Evolutionary conservation across 2,113 vertebrate genomes (phyloP).

Genomic region (Oceanites oceanicus): DNA sequence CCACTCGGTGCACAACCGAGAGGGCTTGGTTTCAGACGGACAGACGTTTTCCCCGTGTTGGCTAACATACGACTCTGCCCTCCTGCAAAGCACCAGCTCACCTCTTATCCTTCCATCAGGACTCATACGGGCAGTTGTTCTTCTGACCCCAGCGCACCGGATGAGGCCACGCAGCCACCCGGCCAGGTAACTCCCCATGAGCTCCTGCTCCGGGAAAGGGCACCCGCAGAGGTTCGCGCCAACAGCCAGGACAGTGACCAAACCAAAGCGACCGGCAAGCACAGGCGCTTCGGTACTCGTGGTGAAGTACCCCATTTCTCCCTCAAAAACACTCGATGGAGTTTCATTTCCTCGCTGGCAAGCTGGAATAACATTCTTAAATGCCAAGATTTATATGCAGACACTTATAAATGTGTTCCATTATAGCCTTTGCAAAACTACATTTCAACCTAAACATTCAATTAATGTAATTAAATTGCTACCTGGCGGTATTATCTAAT

Average conservation of each 20-base stretch:
- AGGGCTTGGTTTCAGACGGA: conserved; percentile 69
- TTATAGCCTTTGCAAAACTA: conserved; percentile 72
- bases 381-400: conserved; percentile 61
- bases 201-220: neutral
- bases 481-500: conserved; percentile 80
- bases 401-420: conserved; percentile 68
- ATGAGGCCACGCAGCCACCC: neutral
- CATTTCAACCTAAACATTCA: conserved; percentile 74
- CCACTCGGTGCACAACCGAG: conserved; percentile 35
- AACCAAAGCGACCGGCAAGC: rapidly evolving
- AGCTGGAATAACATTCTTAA: conserved; percentile 56
- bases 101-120: conserved; percentile 57
- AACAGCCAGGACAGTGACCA: rapidly evolving
- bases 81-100: neutral
- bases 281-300: rapidly evolving
- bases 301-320: neutral
- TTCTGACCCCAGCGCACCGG: neutral
- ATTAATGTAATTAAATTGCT: conserved; percentile 83
- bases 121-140: neutral
- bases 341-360: conserved; percentile 43
- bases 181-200: neutral
- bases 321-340: neutral
- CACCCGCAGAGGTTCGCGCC: neutral
- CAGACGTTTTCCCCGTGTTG: conserved; percentile 53
- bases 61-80: neutral